A percentile compares a stretch with the other conserved stretches of the same genome.
Evolutionary conservation across 2,113 vertebrate species (phyloP).

Genomic region (Eulemur macaco): DNA sequence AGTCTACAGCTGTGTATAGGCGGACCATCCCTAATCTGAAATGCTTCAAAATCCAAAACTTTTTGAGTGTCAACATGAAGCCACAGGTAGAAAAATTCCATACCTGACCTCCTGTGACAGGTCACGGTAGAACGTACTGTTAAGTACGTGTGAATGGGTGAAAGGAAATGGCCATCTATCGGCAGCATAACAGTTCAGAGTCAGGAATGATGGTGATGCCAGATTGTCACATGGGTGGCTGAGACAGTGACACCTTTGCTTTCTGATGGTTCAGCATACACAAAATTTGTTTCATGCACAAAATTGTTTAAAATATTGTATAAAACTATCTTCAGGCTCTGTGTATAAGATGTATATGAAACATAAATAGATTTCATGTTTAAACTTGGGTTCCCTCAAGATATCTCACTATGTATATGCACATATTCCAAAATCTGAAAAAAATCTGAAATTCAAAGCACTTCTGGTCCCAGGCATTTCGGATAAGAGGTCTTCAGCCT

Average conservation of each 20-base stretch:
- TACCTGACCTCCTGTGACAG: too few relatives aligned
- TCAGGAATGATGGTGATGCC: too few relatives aligned
- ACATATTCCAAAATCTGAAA: neutral
- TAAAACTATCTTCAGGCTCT: neutral
- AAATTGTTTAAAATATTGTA: neutral
- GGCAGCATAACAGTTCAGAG: too few relatives aligned
- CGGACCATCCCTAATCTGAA: too few relatives aligned
- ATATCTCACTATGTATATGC: neutral
- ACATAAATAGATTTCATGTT: neutral
- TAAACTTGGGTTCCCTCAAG: neutral
- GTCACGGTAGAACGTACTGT: too few relatives aligned
- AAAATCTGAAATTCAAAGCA: neutral
- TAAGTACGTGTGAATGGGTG: too few relatives aligned
- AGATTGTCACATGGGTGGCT: neutral
- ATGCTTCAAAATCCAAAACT: too few relatives aligned
- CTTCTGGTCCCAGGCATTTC: neutral
- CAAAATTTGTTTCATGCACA: neutral
- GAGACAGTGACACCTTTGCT: neutral
- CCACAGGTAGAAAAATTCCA: too few relatives aligned
- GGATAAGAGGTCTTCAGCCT: neutral
- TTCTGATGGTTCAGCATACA: neutral
- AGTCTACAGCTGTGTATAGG: rapidly evolving
- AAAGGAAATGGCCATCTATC: too few relatives aligned
- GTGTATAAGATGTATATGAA: neutral
- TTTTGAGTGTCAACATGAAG: too few relatives aligned